Conservation (phyloP, 2,797 vertebrate species). For the Acanthiza pusilla region DNA sequence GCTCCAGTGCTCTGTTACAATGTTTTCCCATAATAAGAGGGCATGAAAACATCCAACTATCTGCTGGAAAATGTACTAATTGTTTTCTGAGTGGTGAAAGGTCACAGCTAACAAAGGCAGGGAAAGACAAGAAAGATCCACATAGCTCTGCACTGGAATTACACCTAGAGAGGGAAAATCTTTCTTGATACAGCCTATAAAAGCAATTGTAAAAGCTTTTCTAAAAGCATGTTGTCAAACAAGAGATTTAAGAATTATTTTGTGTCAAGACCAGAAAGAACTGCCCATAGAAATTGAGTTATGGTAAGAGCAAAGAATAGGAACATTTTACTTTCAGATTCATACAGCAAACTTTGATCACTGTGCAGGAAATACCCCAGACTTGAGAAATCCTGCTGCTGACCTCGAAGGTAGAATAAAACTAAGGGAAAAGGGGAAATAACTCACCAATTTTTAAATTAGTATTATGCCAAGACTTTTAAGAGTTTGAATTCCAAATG, state of each 20-base stretch:
- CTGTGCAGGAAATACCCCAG: slow-evolving; percentile 53
- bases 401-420: slow-evolving; percentile 21
- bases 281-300: slow-evolving; percentile 7
- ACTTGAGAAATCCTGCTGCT: slow-evolving; percentile 23
- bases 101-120: slow-evolving; percentile 15
- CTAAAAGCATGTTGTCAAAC: not conserved
- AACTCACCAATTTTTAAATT: not conserved
- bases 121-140: slow-evolving; percentile 41
- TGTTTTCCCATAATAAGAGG: slow-evolving; percentile 26
- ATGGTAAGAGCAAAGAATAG: not conserved
- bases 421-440: not conserved
- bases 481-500: not conserved
- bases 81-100: slow-evolving; percentile 41
- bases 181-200: not conserved
- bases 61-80: slow-evolving; percentile 64
- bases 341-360: slow-evolving; percentile 32
- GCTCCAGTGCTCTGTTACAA: slow-evolving; percentile 42
- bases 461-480: slow-evolving; percentile 7
- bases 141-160: slow-evolving; percentile 16
- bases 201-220: slow-evolving; percentile 23
- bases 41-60: slow-evolving; percentile 39
- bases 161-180: not conserved
- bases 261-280: slow-evolving; percentile 35
- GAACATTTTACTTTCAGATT: slow-evolving; percentile 40
- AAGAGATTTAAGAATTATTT: slow-evolving; percentile 24